A percentile compares a stretch with the other conserved stretches of the same genome.
phyloP scores from a whole-genome alignment of 2,888 invertebrate species.

The Drosophila melanosoma region DNA sequence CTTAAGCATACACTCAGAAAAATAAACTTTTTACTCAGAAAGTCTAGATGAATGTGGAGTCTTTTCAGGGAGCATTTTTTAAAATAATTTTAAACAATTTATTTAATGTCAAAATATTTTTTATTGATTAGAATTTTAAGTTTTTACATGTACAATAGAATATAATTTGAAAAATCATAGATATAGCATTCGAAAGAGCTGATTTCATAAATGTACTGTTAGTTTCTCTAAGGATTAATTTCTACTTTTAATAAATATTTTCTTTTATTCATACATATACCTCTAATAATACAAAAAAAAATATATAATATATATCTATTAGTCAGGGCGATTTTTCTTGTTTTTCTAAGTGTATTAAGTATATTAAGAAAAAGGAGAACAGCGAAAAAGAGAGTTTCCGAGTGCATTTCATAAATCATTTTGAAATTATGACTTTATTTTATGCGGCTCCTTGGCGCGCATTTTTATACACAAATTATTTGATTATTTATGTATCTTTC shows the following conservation, averaged over 20 bases:
- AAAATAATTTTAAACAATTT: not conserved
- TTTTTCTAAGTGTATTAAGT: not conserved
- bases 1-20: not conserved
- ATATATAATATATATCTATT: not conserved
- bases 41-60: not conserved
- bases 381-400: slow-evolving; percentile 29
- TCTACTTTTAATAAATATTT: not conserved
- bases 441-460: slow-evolving; percentile 59
- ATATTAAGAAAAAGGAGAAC: slow-evolving; percentile 18
- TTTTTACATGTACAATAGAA: not conserved
- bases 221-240: not conserved
- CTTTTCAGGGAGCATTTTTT: not conserved
- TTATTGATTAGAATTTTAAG: not conserved
- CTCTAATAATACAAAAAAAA: not conserved
- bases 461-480: slow-evolving; percentile 75
- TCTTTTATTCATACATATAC: not conserved
- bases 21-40: not conserved
- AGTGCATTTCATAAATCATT: slow-evolving; percentile 75
- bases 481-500: slow-evolving; percentile 64
- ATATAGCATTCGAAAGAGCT: not conserved
- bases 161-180: not conserved
- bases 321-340: too few species aligned
- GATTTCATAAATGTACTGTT: not conserved
- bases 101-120: not conserved
- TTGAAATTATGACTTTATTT: slow-evolving; percentile 78